Base-by-base conservation (phyloP, 2,113 vertebrate species). In the Chloroceryle aenea region DNA sequence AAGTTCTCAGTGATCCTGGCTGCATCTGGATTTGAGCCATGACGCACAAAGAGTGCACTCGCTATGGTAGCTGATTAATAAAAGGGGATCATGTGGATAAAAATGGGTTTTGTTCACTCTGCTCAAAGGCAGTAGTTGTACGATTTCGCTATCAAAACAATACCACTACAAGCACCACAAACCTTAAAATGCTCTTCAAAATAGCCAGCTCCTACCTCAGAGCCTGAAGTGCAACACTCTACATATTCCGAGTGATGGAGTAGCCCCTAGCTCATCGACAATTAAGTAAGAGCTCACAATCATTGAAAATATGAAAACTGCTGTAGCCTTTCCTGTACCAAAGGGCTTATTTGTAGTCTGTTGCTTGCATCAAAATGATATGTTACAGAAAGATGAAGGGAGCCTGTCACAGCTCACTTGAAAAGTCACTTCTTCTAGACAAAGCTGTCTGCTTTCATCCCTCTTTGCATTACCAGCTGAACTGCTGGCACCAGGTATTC, bases 371-470 rank as follows among this genome's bases (percentile, higher is more conserved):
- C 88, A 40, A 85, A 94, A 85, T 87, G 74, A 67, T 50, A 89
- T 7, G 58, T 74, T 93, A 91, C n/a, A 89, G 87, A 71, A 80
- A 96, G 87, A 87, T 74, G 92, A 96, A 97, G 89, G 82, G 77
- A 93, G 48, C n/a, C 84, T 90, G 92, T 95, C 93, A 96, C 74
- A 93, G 52, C 43, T 67, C 72, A 72, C 95, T 96, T 96, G 89
- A 97, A 95, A 97, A 93, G 84, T 93, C 78, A 80, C 73, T 85
- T 89, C 42, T 96, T 85, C 74, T 74, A 95, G 95, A 88, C 69
- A 91, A 90, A 71, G 84, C 87, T 38, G 7, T 69, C 81, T 91
- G 83, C 73, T 92, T 92, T 96, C 77, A 93, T 95, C 78, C 45
- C 42, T 55, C 74, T 85, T 69, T 71, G 78, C 74, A 52, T 87